Evolutionary conservation across 2,797 vertebrate species (phyloP).

Genomic region (Mastacembelus armatus): DNA sequence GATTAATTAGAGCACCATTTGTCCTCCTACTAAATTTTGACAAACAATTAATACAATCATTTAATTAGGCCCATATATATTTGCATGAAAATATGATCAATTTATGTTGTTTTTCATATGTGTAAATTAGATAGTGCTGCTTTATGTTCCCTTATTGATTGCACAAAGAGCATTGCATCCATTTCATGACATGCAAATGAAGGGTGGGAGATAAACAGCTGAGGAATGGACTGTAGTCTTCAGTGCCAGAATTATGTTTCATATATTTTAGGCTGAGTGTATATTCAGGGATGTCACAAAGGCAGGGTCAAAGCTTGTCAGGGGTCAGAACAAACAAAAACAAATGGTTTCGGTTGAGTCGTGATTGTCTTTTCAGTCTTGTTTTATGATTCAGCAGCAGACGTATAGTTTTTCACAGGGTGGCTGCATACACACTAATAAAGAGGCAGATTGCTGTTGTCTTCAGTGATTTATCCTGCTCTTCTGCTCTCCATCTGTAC

Average conservation of each 20-base stretch:
- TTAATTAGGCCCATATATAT: not conserved
- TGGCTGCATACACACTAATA: constrained; percentile 68
- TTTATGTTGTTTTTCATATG: constrained; percentile 6
- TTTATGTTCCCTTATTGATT: constrained; percentile 10
- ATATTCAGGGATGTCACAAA: constrained; percentile 27
- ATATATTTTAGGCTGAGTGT: constrained; percentile 13
- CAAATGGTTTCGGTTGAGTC: constrained; percentile 45
- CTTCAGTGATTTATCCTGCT: constrained; percentile 78
- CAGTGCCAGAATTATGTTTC: constrained; percentile 1
- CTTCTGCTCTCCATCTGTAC: constrained; percentile 69
- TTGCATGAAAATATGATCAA: not conserved
- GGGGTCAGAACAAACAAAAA: constrained; percentile 47
- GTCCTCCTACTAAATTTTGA: constrained; percentile 2
- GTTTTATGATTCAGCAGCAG: constrained; percentile 73
- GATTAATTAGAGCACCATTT: constrained; percentile 11
- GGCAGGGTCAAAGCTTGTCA: constrained; percentile 13
- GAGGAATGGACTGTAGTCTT: constrained; percentile 21
- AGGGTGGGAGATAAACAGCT: constrained; percentile 2
- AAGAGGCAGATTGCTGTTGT: constrained; percentile 80
- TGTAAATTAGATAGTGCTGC: not conserved
- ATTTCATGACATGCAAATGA: constrained; percentile 37
- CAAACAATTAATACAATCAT: constrained; percentile 17
- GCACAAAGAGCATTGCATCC: not conserved
- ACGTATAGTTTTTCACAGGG: constrained; percentile 61
- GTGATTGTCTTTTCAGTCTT: constrained; percentile 55